Evolutionary conservation across 1,140 invertebrate species (phyloP).

Genomic region (Nixonia krombeini): DNA sequence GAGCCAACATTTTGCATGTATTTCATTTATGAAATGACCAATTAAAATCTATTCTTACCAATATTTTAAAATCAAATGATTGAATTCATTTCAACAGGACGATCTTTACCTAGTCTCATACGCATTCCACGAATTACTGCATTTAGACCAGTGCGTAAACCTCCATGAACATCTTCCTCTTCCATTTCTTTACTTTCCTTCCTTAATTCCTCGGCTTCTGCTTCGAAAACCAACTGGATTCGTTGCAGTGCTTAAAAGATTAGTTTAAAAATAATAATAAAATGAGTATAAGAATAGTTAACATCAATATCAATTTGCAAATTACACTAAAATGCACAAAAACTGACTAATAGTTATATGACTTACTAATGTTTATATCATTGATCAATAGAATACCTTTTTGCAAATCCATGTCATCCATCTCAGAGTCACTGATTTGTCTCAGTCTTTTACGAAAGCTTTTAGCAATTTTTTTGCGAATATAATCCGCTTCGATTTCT

Average conservation of each 20-base stretch:
- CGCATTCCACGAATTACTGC: conserved; percentile 57
- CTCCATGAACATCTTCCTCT: conserved; percentile 24
- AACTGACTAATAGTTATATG: no score
- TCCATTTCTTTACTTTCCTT: conserved; percentile 45
- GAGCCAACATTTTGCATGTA: no score
- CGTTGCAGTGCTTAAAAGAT: conserved; percentile 67
- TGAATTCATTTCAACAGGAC: conserved; percentile 27
- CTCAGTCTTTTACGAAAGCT: conserved; percentile 86
- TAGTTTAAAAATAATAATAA: background rate
- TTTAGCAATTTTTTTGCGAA: conserved; percentile 84
- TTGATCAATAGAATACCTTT: no score
- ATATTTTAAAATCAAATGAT: background rate
- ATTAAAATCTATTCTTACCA: no score
- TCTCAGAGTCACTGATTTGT: conserved; percentile 87
- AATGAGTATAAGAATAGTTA: no score
- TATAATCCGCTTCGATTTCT: conserved; percentile 92
- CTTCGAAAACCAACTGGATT: conserved; percentile 68
- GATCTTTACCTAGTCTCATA: conserved; percentile 50
- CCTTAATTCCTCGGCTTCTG: conserved; percentile 59
- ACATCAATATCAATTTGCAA: no score
- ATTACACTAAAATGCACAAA: no score
- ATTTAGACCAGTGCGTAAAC: conserved; percentile 52
- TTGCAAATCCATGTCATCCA: conserved; percentile 86
- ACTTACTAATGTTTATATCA: no score
- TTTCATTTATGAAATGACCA: no score